Evolutionary conservation across 2,797 vertebrate species (phyloP).

Genomic region (Labeo calbasu): DNA sequence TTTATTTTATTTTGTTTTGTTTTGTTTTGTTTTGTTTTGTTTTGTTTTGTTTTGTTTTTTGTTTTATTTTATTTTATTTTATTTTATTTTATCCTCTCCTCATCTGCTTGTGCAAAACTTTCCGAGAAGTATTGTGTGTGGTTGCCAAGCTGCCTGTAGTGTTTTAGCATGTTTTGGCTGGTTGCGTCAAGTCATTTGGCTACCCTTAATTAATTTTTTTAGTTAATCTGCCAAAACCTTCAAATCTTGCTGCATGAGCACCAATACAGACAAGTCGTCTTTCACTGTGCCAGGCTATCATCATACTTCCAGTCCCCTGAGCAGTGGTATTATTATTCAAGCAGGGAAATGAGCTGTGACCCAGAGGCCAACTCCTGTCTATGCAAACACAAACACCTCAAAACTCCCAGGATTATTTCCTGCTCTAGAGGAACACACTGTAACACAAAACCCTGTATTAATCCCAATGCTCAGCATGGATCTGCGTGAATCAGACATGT

Average conservation of each 20-base stretch:
- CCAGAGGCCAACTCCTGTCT: constrained; percentile 8
- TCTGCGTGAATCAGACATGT: constrained; percentile 36
- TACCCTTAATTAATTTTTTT: not conserved
- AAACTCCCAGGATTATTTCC: constrained; percentile 54
- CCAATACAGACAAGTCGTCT: not conserved
- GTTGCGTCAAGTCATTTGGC: not conserved
- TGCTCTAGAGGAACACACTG: constrained; percentile 40
- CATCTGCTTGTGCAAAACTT: not conserved
- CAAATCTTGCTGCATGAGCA: not conserved
- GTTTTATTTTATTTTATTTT: too few species aligned
- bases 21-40: too few species aligned
- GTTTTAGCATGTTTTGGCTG: not conserved
- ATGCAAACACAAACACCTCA: constrained; percentile 56
- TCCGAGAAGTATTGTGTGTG: not conserved
- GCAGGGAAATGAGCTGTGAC: constrained; percentile 30
- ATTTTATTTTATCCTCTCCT: not conserved
- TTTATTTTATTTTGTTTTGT: too few species aligned
- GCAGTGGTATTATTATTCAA: constrained; percentile 24
- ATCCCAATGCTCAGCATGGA: constrained; percentile 10
- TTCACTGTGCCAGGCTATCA: constrained; percentile 10
- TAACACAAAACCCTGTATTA: constrained; percentile 45
- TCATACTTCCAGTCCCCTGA: constrained; percentile 15
- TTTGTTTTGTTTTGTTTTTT: too few species aligned
- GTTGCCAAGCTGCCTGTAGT: not conserved
- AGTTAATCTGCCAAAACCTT: not conserved